Evolutionary conservation across 2,888 invertebrate species (phyloP).

Genomic region (Uropetala carovei): DNA sequence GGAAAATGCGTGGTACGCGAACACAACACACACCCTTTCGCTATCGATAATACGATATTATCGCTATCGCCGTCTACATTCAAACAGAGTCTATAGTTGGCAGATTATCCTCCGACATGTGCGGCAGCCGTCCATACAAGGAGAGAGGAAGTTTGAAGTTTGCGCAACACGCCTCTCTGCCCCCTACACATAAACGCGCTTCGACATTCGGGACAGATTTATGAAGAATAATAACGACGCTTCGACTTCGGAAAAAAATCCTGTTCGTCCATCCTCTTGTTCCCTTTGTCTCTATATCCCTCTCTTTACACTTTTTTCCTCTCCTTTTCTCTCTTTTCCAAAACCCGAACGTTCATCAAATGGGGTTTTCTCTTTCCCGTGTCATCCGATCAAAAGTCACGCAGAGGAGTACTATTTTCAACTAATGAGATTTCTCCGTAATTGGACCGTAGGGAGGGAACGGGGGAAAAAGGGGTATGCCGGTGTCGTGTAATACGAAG

Average conservation of each 20-base stretch:
- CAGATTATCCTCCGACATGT: too few relatives aligned
- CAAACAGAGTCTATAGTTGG: too few relatives aligned
- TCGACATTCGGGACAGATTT: background rate
- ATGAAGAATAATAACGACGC: background rate
- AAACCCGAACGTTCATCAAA: constrained; percentile 15
- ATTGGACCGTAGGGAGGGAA: background rate
- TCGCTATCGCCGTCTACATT: too few relatives aligned
- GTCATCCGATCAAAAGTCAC: constrained; percentile 40
- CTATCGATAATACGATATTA: too few relatives aligned
- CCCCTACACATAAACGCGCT: too few relatives aligned
- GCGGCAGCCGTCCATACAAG: too few relatives aligned
- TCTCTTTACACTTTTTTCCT: background rate
- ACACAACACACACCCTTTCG: too few relatives aligned
- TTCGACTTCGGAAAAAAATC: background rate
- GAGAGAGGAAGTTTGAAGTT: too few relatives aligned
- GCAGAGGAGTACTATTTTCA: background rate
- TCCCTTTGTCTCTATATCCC: background rate
- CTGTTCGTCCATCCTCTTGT: background rate
- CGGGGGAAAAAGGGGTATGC: background rate
- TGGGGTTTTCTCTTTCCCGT: background rate
- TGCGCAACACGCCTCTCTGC: too few relatives aligned
- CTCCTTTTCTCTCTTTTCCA: background rate
- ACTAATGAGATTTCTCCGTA: constrained; percentile 58
- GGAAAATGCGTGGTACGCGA: too few relatives aligned
- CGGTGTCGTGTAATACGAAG: background rate